Evolutionary conservation across 2,888 invertebrate species (phyloP).

Genomic region (Eupithecia exiguata): DNA sequence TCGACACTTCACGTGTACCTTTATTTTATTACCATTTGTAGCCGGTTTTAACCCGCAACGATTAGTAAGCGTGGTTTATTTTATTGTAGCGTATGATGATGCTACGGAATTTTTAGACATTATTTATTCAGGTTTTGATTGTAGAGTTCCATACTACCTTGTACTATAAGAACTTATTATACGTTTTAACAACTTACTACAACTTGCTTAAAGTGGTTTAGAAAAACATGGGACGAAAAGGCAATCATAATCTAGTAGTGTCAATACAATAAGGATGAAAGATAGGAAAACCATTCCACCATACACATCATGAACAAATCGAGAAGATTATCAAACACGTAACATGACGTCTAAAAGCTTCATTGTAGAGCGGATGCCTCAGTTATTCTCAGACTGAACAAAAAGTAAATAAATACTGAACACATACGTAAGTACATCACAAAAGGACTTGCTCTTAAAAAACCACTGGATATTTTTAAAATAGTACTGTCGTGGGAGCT

Average conservation of each 20-base stretch:
- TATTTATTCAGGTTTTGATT: conserved; percentile 40
- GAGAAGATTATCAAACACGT: conserved; percentile 15
- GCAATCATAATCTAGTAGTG: not conserved
- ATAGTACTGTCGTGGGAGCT: conserved; percentile 75
- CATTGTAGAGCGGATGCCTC: conserved; percentile 22
- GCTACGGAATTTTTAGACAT: conserved; percentile 59
- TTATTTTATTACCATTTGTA: conserved; percentile 82
- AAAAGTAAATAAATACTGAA: conserved; percentile 52
- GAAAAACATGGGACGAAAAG: not conserved
- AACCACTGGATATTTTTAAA: conserved; percentile 72
- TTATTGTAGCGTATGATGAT: conserved; percentile 72
- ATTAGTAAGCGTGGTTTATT: conserved; percentile 76
- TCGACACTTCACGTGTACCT: conserved; percentile 77
- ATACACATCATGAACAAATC: not conserved
- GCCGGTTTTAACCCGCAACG: conserved; percentile 78
- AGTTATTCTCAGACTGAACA: conserved; percentile 41
- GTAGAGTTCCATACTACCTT: conserved; percentile 26
- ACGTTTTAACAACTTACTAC: no score
- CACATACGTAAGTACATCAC: conserved; percentile 51
- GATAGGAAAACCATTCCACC: not conserved
- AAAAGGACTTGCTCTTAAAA: conserved; percentile 68
- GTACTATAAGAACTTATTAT: not conserved
- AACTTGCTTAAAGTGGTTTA: not conserved
- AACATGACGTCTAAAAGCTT: conserved; percentile 14
- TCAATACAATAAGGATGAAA: not conserved